Percentiles rank a stretch among this genome's conserved stretches.
Evolutionary conservation across 2,797 vertebrate genomes (phyloP).

Genomic region (Petrocephalus schoutedeni): DNA sequence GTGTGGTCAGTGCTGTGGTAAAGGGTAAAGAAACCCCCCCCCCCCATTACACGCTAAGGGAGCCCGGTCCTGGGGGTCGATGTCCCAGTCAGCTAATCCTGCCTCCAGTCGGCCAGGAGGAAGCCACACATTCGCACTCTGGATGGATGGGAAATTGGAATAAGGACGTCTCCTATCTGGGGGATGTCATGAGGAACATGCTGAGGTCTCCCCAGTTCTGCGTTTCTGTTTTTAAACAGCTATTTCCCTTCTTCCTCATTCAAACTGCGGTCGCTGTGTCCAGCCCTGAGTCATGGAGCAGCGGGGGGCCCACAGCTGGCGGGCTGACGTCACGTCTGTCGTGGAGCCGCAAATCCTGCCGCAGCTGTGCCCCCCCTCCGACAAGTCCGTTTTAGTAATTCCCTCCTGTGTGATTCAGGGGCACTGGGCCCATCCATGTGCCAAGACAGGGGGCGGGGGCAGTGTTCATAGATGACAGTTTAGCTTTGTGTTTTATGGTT

Average conservation of each 20-base stretch:
- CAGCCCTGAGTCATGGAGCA: neutral
- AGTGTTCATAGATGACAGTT: neutral
- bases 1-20: constrained; percentile 10
- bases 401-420: neutral
- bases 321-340: neutral
- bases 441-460: neutral
- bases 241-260: neutral
- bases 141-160: neutral
- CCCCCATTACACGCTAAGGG: constrained; percentile 49
- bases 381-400: neutral
- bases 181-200: too few species aligned
- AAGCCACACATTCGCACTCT: too few species aligned
- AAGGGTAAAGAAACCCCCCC: neutral
- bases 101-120: constrained; percentile 29
- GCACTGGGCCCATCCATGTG: neutral
- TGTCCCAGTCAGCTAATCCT: constrained; percentile 44
- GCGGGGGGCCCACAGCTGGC: neutral
- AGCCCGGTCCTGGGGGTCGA: constrained; percentile 18
- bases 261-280: neutral
- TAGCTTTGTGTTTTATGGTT: neutral
- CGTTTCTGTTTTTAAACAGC: neutral
- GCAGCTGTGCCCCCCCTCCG: neutral
- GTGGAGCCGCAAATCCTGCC: neutral
- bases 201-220: neutral
- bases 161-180: neutral